Base-by-base conservation (phyloP, 92 coral and sea anemone genomes). In the Bergia puertoricense region DNA sequence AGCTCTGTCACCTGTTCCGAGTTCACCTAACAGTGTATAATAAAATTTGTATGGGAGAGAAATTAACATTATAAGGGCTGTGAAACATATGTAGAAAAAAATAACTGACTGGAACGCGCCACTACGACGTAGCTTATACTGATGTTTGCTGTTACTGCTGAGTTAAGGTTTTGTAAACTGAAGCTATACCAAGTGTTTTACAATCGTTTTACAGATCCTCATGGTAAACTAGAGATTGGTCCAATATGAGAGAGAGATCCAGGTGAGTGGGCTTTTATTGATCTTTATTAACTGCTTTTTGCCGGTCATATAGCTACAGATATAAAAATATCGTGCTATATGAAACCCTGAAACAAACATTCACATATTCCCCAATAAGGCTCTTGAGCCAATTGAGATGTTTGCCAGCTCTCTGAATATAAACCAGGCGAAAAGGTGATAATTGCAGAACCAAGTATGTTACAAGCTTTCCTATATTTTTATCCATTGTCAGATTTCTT, bases 221-320 rank as follows among this genome's bases (percentile, higher is more conserved):
- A 69, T 46, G 79, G 87, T 48, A 74, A 84, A 84, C 67, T 83
- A 69, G 77, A 16, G 87, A 38, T 30, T 71, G 37, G 37, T 48
- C 20, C 59, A 71, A 36, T 72, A 84, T 84, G 87, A 84, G 87
- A 37, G 87, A 84, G 41, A 37, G 87, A 51, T 84, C 87, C 10
- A 84, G 87, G 87, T 84, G 74, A 84, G 87, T 84, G 67, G 68
- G 78, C 67, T 45, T 30, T 37, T 69, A 84, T 82, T 48, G 87
- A 74, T 71, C 43, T 69, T 37, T 68, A 72, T 84, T 84, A 84
- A 72, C 66, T 59, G 15, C 41, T 83, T 71, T 67, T 84, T 45
- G 87, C 46, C 85, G 71, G 40, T 56, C 45, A 54, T 68, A 56
- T 54, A 16, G 82, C 62, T 78, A 78, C 82, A 78, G 11, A 51